A percentile compares a stretch with the other conserved stretches of the same genome.
Conservation (phyloP, 2,797 vertebrate species). For the Eurystomus glaucurus region DNA sequence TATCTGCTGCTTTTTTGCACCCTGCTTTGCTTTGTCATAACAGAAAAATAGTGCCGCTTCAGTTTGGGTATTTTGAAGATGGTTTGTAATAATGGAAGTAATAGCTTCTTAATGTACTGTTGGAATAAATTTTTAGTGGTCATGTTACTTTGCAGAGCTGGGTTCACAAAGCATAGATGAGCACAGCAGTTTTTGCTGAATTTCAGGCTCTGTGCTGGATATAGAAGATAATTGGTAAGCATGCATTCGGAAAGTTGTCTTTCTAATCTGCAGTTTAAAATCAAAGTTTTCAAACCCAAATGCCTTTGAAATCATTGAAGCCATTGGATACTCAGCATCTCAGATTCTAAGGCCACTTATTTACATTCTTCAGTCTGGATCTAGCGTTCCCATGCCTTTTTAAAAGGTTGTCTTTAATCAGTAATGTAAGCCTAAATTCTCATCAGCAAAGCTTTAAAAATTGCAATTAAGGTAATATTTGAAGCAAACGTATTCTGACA, state of each 20-base stretch:
- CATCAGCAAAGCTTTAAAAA: neutral
- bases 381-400: neutral
- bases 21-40: neutral
- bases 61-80: neutral
- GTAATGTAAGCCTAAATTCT: neutral
- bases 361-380: neutral
- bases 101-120: neutral
- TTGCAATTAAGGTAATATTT: neutral
- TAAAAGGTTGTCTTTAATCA: neutral
- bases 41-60: neutral
- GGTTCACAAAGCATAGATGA: neutral
- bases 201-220: neutral
- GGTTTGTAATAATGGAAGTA: neutral
- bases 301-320: conserved; percentile 18
- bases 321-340: neutral
- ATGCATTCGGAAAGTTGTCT: neutral
- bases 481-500: neutral
- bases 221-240: neutral
- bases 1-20: neutral
- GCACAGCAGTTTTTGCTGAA: neutral
- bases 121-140: neutral
- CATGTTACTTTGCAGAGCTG: neutral
- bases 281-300: neutral
- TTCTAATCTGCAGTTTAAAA: neutral
- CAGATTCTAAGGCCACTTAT: neutral